phyloP scores from a whole-genome alignment of 2,888 invertebrate genomes.

The Aleiodes testaceus region DNA sequence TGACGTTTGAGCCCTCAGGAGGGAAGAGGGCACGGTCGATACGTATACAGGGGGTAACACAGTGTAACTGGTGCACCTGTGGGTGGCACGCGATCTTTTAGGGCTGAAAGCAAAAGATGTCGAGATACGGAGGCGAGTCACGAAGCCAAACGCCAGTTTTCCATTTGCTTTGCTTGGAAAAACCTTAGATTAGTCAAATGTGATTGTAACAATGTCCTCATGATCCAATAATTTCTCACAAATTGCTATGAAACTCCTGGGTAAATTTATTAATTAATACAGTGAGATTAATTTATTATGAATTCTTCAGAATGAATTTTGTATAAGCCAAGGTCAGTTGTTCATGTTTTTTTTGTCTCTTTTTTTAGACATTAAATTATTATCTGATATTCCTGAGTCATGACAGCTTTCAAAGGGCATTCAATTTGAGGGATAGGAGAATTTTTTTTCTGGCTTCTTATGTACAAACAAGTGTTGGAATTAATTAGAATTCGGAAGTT shows the following conservation, averaged over 20 bases:
- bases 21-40: slow-evolving; percentile 61
- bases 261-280: too few relatives aligned
- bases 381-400: too few relatives aligned
- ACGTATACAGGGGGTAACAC: slow-evolving; percentile 60
- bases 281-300: too few relatives aligned
- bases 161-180: slow-evolving; percentile 41
- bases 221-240: neutral
- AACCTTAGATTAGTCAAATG: slow-evolving; percentile 9
- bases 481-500: slow-evolving; percentile 7
- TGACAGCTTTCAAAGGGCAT: too few relatives aligned
- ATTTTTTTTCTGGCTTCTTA: too few relatives aligned
- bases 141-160: slow-evolving; percentile 59
- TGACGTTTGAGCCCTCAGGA: slow-evolving; percentile 45
- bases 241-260: neutral
- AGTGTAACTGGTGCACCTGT: slow-evolving; percentile 63
- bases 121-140: slow-evolving; percentile 69
- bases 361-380: too few relatives aligned
- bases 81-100: slow-evolving; percentile 68
- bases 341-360: too few relatives aligned
- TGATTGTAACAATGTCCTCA: neutral
- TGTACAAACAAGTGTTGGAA: neutral
- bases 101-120: slow-evolving; percentile 63
- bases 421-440: too few relatives aligned
- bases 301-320: too few relatives aligned
- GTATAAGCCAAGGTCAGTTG: too few relatives aligned